Base-by-base conservation (phyloP, 2,888 invertebrate genomes). In the Brachypterus glaber region DNA sequence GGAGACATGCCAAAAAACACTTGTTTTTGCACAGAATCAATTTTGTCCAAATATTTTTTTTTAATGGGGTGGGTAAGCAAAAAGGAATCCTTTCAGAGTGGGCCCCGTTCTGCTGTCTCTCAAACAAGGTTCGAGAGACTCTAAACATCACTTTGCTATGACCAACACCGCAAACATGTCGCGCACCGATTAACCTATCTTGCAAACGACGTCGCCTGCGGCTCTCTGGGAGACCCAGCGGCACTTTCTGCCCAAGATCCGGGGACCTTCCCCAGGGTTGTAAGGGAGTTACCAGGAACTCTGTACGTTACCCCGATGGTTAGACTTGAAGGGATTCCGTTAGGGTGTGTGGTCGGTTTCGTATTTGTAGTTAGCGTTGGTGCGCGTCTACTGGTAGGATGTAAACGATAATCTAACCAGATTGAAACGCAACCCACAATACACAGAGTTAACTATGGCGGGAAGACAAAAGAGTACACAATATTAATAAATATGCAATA, bases 251-350 rank as follows among this genome's bases (percentile, higher is more conserved):
- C 62, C 66, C 53, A 54, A 46, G 59, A 62, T 70, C 70, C 69
- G 69, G 64, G 68, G 70, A 70, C 69, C 67, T 70, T 70, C 65
- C 70, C 58, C 70, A 63, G 64, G 68, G n/a, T n/a, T n/a, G 66
- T 56, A 41, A 16, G 13, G 30, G 53, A 59, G 59, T 62, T 60
- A 66, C 59, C 34, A 29, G 52, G 54, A 58, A 63, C 67, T 59
- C 62, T 55, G 68, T 52, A 37, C 35, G 68, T 65, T 45, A 58
- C 67, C 66, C 66, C 64, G 68, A 43, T 42, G 40, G 59, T 63
- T 55, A 57, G 60, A 60, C 57, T 58, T 59, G 60, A 59, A 52
- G 56, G 62, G 63, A 66, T 51, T 38, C 44, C 52, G 31, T 14
- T 1, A 4, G 2, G 1, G 1, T 3, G 1, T 3, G 2, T 2